A percentile compares a stretch with the other conserved stretches of the same genome.
phyloP scores from a whole-genome alignment of 2,888 invertebrate species.

The Synanthedon vespiformis region DNA sequence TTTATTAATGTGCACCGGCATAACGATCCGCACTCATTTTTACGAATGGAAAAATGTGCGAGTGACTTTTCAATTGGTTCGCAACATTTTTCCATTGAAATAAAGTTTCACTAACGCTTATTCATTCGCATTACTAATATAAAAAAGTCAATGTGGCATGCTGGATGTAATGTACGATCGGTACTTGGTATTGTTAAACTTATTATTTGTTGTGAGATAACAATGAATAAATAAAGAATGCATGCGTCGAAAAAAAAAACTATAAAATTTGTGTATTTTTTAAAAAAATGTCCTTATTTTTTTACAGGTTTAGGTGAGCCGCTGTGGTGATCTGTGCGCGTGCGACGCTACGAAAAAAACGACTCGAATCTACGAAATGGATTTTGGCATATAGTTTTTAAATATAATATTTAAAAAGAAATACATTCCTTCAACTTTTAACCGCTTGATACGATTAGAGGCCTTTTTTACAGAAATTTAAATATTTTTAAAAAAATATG shows the following conservation, averaged over 20 bases:
- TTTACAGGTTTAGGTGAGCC: conserved; percentile 42
- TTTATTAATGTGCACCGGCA: conserved; percentile 41
- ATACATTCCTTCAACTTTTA: conserved; percentile 27
- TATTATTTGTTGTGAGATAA: conserved; percentile 71
- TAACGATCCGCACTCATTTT: conserved; percentile 57
- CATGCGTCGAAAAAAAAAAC: neutral
- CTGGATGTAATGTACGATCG: conserved; percentile 28
- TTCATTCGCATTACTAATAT: conserved; percentile 31
- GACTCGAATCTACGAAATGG: conserved; percentile 11
- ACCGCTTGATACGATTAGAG: neutral
- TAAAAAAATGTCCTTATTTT: conserved; percentile 11
- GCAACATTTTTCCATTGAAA: conserved; percentile 19
- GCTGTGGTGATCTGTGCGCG: conserved; percentile 28
- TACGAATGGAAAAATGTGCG: conserved; percentile 31
- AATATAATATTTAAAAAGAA: conserved; percentile 11
- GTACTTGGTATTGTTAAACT: conserved; percentile 20
- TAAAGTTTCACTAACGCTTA: conserved; percentile 40
- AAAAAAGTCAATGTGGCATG: conserved; percentile 24
- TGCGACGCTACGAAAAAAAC: conserved; percentile 10
- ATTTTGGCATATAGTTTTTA: neutral
- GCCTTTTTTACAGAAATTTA: conserved; percentile 1
- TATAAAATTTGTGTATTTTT: neutral
- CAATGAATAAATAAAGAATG: conserved; percentile 11
- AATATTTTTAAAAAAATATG: neutral
- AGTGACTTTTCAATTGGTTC: conserved; percentile 5